Base-by-base conservation (phyloP, 2,797 vertebrate species). In the Ambastaia sidthimunki region DNA sequence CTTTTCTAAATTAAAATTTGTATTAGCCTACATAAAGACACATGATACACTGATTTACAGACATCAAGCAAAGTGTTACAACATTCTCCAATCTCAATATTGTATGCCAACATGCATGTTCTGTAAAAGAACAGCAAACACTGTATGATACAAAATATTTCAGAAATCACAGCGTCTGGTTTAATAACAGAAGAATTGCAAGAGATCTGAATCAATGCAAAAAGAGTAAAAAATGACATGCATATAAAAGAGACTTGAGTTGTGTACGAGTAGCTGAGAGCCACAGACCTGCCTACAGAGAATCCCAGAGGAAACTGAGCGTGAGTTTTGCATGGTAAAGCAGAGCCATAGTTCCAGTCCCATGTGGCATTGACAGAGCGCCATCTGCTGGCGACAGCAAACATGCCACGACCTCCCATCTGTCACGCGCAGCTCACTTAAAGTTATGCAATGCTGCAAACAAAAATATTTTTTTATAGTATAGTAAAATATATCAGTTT, bases 371-470 rank as follows among this genome's bases (percentile, higher is more conserved):
- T 73, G 44, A 74, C 31, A 82, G 75, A 82, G 75, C 81, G 70
- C 81, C 76, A 74, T 82, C 81, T 82, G 81, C 75, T 82, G 81
- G 81, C 62, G 60, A 55, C 31, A 72, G 23, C 18, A 73, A 71
- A 73, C 50, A 72, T 41, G 23, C 23, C 37, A 28, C 63, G 70
- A 41, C 70, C 70, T 78, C 48, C 31, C 47, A 65, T 75, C 71
- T 25, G 54, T 66, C 68, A 76, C 7, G 57, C 9, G 12, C 13
- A n/a, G 16, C 60, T 25, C 23, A 47, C 47, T 48, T 16, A 13
- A 21, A 31, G 1, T 10, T 44, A n/a, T 65, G 15, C 25, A 44
- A 6, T 19, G 13, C 2, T 25, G 13, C 12, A 25, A 10, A 28
- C 16, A 4, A 4, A 6, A 28, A 28, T 4, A 7, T 13, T 13